Evolutionary conservation across 35 echinoderm and acorn worm genomes (phyloP).

Genomic region (Apostichopus parvimensis): DNA sequence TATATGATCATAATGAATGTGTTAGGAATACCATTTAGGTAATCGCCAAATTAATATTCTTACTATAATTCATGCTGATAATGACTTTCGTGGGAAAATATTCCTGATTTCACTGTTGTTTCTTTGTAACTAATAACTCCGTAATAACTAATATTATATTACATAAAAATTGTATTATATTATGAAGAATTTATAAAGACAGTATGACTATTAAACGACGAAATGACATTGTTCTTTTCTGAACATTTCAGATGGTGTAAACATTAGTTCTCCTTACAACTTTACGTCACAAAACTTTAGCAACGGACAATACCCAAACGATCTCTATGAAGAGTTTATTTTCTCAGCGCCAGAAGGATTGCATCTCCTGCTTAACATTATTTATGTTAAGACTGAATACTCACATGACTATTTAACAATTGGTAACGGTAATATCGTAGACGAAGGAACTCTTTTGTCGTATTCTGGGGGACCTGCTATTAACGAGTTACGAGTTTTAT

Average conservation of each 20-base stretch:
- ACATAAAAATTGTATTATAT: too few relatives aligned
- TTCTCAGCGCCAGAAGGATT: not conserved
- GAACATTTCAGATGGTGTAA: not conserved
- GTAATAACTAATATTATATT: too few relatives aligned
- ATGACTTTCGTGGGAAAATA: too few relatives aligned
- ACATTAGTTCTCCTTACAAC: not conserved
- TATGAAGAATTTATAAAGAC: too few relatives aligned
- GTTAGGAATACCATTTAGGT: too few relatives aligned
- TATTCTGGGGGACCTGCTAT: not conserved
- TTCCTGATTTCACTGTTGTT: too few relatives aligned
- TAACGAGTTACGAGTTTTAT: not conserved
- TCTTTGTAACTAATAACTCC: too few relatives aligned
- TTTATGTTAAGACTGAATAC: not conserved
- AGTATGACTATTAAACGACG: too few relatives aligned
- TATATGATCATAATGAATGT: too few relatives aligned
- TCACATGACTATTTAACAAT: not conserved
- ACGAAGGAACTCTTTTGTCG: not conserved
- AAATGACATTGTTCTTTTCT: too few relatives aligned
- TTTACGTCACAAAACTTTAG: not conserved
- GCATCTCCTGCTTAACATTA: not conserved
- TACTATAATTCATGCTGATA: too few relatives aligned
- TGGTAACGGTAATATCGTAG: slow-evolving; percentile 8
- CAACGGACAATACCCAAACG: not conserved
- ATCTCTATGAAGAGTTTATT: not conserved
- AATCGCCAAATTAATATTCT: too few relatives aligned